Conservation (phyloP, 1,140 invertebrate species). For the Penaeus japonicus region DNA sequence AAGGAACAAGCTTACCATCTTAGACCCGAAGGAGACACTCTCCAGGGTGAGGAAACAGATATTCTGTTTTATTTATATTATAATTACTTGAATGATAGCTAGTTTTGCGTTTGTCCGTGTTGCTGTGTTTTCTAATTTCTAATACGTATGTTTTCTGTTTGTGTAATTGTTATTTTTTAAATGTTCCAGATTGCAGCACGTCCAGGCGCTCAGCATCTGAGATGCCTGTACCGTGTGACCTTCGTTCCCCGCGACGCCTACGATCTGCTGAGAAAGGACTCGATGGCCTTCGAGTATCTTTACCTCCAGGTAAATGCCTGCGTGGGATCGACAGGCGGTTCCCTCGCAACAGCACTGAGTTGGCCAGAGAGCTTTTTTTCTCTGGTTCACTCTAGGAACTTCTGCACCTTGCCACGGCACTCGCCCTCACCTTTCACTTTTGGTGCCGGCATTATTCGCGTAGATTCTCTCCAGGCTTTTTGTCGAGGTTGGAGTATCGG, state of each 20-base stretch:
- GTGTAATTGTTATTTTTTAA: not conserved
- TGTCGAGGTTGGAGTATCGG: too few relatives aligned
- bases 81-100: not conserved
- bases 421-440: too few relatives aligned
- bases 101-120: not conserved
- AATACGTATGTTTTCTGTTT: not conserved
- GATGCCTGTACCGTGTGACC: slow-evolving; percentile 86
- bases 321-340: not conserved
- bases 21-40: slow-evolving; percentile 83
- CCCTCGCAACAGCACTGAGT: not conserved
- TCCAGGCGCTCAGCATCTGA: slow-evolving; percentile 85
- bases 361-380: not conserved
- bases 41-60: slow-evolving; percentile 73
- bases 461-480: too few relatives aligned
- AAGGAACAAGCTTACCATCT: slow-evolving; percentile 82
- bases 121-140: not conserved
- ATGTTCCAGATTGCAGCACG: slow-evolving; percentile 81
- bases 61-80: not conserved
- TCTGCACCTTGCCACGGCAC: too few relatives aligned
- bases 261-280: slow-evolving; percentile 80
- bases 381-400: too few relatives aligned
- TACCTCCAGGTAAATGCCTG: slow-evolving; percentile 74
- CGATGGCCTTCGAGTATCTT: slow-evolving; percentile 87
- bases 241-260: slow-evolving; percentile 87
- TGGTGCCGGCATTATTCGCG: too few relatives aligned